phyloP scores from a whole-genome alignment of 2,113 vertebrate species.

The Chloropsis cyanopogon region DNA sequence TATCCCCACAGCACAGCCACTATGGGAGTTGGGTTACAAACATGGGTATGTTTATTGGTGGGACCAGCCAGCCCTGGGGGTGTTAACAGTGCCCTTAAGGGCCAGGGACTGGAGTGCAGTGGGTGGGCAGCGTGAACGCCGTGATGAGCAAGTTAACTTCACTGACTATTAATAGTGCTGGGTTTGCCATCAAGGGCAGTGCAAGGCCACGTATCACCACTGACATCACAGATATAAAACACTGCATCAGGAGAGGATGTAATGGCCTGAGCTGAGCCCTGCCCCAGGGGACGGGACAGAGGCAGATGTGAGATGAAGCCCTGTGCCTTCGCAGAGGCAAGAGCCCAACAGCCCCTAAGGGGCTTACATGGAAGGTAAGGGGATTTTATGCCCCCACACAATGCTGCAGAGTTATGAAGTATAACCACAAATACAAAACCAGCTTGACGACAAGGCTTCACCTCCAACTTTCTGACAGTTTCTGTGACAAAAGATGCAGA shows the following conservation, averaged over 20 bases:
- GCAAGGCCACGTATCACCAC: neutral
- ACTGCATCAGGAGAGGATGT: neutral
- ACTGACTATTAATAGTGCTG: neutral
- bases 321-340: neutral
- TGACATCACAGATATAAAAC: constrained; percentile 8
- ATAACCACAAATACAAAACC: neutral
- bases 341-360: neutral
- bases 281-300: neutral
- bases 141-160: neutral
- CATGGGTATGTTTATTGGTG: rapidly evolving
- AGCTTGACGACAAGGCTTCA: neutral
- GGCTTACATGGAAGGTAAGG: neutral
- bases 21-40: rapidly evolving
- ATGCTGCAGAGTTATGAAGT: rapidly evolving
- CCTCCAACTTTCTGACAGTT: neutral
- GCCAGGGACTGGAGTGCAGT: neutral
- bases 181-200: neutral
- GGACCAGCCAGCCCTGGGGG: neutral
- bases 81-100: neutral
- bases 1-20: neutral
- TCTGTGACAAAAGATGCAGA: neutral
- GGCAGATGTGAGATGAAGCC: neutral
- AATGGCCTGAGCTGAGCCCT: neutral
- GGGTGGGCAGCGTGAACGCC: rapidly evolving
- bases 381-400: neutral